Percentiles rank a stretch among this genome's conserved stretches.
These are phyloP conservation scores for Pseudomyrmex cubaensis DNA, from an alignment of 1,140 invertebrate species.

Conservation along the genomic window DNA sequence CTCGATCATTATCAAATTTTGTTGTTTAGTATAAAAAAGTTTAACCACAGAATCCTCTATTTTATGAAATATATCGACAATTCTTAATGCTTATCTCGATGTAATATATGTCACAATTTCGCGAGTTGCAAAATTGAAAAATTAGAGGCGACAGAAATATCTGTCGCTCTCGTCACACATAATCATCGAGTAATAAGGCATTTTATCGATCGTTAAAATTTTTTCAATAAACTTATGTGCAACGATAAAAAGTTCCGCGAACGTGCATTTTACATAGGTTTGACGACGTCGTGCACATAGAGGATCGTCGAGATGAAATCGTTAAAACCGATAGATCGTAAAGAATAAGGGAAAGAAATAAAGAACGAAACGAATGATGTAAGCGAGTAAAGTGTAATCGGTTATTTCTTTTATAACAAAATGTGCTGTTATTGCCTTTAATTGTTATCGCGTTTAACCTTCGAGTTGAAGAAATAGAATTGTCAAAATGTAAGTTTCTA, in stretches of 20 bases:
- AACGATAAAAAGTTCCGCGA: constrained; percentile 41
- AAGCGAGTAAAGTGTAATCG: constrained; percentile 24
- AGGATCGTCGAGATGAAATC: constrained; percentile 46
- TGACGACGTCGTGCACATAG: constrained; percentile 38
- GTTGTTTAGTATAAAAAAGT: not conserved
- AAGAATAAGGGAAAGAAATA: constrained; percentile 33
- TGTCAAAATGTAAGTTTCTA: constrained; percentile 8
- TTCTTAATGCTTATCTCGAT: not conserved
- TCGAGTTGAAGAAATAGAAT: not conserved
- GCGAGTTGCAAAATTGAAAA: not conserved
- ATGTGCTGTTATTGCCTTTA: constrained; percentile 15
- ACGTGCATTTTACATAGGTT: constrained; percentile 22
- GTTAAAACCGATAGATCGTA: constrained; percentile 46
- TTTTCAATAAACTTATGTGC: constrained; percentile 38
- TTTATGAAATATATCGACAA: constrained; percentile 2
- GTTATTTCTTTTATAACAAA: constrained; percentile 31
- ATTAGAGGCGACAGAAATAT: not conserved
- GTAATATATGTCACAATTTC: not conserved
- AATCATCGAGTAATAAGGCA: not conserved
- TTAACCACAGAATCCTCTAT: constrained; percentile 7
- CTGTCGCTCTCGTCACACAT: not conserved
- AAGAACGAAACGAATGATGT: constrained; percentile 22
- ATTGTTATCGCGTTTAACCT: constrained; percentile 13
- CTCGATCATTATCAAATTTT: not conserved
- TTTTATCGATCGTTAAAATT: constrained; percentile 23